Evolutionary conservation across 2,888 invertebrate species (phyloP).

Genomic region (Campoplex capitator): DNA sequence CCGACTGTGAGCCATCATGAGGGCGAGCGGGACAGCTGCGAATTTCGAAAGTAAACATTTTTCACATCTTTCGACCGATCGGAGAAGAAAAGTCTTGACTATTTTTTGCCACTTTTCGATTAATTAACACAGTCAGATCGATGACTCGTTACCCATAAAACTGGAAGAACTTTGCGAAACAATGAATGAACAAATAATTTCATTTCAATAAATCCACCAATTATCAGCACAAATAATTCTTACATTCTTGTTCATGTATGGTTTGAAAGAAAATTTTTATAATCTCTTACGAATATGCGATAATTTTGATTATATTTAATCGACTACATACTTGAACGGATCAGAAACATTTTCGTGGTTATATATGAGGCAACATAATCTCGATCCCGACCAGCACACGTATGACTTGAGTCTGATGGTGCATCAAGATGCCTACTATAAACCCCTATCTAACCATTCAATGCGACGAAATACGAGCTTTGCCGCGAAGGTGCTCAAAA

Average conservation of each 20-base stretch:
- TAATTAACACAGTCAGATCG: too few relatives aligned
- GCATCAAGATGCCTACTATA: conserved; percentile 39
- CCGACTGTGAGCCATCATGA: neutral
- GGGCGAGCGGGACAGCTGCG: neutral
- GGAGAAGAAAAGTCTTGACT: neutral
- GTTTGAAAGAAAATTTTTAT: neutral
- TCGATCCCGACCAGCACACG: neutral
- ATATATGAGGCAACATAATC: conserved; percentile 50
- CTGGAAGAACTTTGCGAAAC: too few relatives aligned
- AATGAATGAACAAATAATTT: too few relatives aligned
- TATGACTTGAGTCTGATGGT: conserved; percentile 16
- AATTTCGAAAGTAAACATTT: neutral
- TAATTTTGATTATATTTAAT: conserved; percentile 52
- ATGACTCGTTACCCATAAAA: too few relatives aligned
- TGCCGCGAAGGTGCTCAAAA: conserved; percentile 71
- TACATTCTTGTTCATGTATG: too few relatives aligned
- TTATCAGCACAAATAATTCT: too few relatives aligned
- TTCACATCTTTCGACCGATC: neutral
- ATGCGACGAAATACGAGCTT: conserved; percentile 49
- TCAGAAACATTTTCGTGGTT: conserved; percentile 21
- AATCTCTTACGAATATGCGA: neutral
- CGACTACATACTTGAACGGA: conserved; percentile 53
- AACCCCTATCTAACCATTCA: conserved; percentile 33
- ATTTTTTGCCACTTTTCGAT: too few relatives aligned
- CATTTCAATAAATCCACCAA: too few relatives aligned